Evolutionary conservation across 2,888 invertebrate species (phyloP).

Genomic region (Synanthedon andrenaeformis): DNA sequence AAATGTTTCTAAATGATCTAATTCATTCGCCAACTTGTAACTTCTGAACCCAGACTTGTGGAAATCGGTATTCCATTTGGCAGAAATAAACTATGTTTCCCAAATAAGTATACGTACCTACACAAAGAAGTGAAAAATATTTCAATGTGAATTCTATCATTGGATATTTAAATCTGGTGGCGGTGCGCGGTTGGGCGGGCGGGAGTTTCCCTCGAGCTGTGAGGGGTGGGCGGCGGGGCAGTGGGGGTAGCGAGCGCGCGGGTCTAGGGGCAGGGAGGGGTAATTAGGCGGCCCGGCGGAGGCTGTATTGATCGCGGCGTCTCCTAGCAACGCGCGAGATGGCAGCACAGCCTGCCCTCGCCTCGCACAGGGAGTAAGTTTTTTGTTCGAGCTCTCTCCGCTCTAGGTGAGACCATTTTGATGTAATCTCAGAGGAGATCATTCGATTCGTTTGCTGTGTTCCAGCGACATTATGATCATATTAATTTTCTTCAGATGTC

Average conservation of each 20-base stretch:
- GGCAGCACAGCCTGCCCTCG: conserved; percentile 54
- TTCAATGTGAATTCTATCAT: conserved; percentile 67
- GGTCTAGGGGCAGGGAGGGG: conserved; percentile 23
- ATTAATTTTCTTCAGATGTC: background rate
- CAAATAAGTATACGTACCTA: conserved; percentile 37
- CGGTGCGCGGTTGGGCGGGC: conserved; percentile 41
- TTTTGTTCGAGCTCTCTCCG: conserved; percentile 54
- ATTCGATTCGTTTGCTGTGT: conserved; percentile 43
- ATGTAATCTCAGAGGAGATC: conserved; percentile 53
- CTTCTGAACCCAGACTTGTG: too few species aligned
- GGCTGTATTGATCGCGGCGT: conserved; percentile 68
- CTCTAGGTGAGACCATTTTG: conserved; percentile 62
- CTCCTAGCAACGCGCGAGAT: conserved; percentile 67
- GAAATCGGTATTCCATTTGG: too few species aligned
- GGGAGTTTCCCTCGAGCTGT: conserved; percentile 26
- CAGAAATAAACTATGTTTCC: conserved; percentile 10
- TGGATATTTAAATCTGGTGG: conserved; percentile 64
- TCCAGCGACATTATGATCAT: conserved; percentile 8
- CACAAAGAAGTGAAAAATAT: conserved; percentile 52
- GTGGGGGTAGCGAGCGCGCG: conserved; percentile 15
- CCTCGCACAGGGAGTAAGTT: conserved; percentile 45
- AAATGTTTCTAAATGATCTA: too few species aligned
- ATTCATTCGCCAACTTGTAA: too few species aligned
- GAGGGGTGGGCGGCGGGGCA: conserved; percentile 14
- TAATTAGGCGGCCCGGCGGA: conserved; percentile 70